phyloP scores from a whole-genome alignment of 2,113 vertebrate species.

The Bambusicola thoracicus region DNA sequence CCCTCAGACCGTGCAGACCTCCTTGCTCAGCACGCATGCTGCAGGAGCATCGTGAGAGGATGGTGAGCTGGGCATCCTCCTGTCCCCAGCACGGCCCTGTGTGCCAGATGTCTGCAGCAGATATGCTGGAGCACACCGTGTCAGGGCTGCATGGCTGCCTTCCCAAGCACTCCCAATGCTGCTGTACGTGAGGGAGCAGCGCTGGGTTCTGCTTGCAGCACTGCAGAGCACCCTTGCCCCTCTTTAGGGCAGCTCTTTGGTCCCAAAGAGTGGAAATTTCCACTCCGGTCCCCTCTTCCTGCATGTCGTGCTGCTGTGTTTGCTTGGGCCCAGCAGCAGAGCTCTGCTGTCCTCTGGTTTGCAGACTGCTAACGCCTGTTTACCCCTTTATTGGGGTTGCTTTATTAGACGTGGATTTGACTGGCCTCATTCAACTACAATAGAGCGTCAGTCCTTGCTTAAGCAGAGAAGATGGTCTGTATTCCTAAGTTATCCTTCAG shows the following conservation, averaged over 20 bases:
- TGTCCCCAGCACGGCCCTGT: neutral
- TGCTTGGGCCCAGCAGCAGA: neutral
- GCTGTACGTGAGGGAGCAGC: neutral
- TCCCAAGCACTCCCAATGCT: neutral
- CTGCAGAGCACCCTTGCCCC: neutral
- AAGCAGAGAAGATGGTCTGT: neutral
- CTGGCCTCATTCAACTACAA: neutral
- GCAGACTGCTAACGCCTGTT: neutral
- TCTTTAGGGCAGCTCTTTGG: neutral
- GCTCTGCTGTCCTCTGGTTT: neutral
- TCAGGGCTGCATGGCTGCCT: neutral
- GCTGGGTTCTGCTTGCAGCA: neutral
- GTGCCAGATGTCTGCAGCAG: conserved; percentile 56
- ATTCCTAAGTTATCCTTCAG: neutral
- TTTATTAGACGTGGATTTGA: neutral
- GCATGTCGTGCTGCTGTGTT: neutral
- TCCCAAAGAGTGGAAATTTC: neutral
- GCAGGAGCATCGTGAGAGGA: neutral
- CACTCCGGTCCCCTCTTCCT: neutral
- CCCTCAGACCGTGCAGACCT: neutral
- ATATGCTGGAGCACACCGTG: conserved; percentile 13
- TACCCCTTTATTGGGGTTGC: neutral
- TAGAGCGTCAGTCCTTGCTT: neutral
- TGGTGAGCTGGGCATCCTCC: neutral
- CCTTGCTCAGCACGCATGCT: neutral